Percentiles rank a stretch among this genome's conserved stretches.
These are phyloP conservation scores for Phorcus lineatus DNA, from an alignment of 2,888 invertebrate species.

Conservation along the genomic window DNA sequence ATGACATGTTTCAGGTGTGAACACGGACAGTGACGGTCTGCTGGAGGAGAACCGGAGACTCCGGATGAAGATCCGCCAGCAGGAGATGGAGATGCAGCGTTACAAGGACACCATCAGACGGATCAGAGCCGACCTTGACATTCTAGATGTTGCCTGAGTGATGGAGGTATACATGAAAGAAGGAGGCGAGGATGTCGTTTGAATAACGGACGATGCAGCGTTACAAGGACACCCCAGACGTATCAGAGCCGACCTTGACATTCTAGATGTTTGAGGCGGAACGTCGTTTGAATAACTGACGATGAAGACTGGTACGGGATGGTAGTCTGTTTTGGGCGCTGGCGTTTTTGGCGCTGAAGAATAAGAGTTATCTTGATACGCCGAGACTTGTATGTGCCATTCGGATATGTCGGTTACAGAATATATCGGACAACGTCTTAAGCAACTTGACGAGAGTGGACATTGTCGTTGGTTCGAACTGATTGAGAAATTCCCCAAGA, in stretches of 20 bases:
- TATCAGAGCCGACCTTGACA: slow-evolving; percentile 12
- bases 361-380: no score
- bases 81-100: slow-evolving; percentile 11
- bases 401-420: no score
- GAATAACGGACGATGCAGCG: not conserved
- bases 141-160: not conserved
- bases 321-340: no score
- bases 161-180: no score
- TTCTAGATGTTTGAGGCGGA: not conserved
- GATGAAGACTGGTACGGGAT: not conserved
- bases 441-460: no score
- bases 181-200: no score
- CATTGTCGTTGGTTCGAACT: no score
- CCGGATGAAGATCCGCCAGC: not conserved
- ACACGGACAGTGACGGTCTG: not conserved
- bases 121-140: slow-evolving; percentile 12
- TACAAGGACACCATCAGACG: slow-evolving; percentile 12
- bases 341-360: no score
- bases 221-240: slow-evolving; percentile 9
- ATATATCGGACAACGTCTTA: no score
- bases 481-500: no score
- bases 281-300: no score
- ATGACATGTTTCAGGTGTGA: not conserved
- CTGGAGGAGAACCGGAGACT: not conserved
- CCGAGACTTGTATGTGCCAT: no score